phyloP scores from a whole-genome alignment of 2,888 invertebrate genomes.

The Plagodis pulveraria region DNA sequence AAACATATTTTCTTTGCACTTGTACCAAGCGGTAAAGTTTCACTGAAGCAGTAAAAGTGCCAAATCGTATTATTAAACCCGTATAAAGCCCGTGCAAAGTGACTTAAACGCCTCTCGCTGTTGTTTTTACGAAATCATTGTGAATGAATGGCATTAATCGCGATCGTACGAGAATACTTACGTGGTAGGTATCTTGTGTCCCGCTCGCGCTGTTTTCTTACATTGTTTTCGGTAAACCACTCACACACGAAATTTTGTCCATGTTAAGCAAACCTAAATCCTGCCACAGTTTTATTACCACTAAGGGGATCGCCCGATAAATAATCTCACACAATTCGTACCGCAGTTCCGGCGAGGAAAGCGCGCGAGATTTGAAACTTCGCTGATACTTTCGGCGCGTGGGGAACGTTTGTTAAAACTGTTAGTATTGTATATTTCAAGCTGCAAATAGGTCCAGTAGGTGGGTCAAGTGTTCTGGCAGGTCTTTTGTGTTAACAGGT shows the following conservation, averaged over 20 bases:
- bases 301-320: slow-evolving; percentile 8
- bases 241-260: slow-evolving; percentile 7
- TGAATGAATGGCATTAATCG: neutral
- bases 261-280: neutral
- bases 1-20: neutral
- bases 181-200: slow-evolving; percentile 7
- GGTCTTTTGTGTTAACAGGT: slow-evolving; percentile 79
- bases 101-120: slow-evolving; percentile 2
- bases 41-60: slow-evolving; percentile 38
- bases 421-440: neutral
- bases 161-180: slow-evolving; percentile 10
- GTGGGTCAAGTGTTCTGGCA: slow-evolving; percentile 55
- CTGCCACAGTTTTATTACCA: slow-evolving; percentile 10
- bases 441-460: slow-evolving; percentile 7
- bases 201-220: slow-evolving; percentile 5
- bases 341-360: slow-evolving; percentile 20
- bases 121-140: neutral
- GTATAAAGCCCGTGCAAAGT: slow-evolving; percentile 11
- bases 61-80: slow-evolving; percentile 38
- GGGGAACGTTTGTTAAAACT: neutral
- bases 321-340: slow-evolving; percentile 12
- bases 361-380: slow-evolving; percentile 25
- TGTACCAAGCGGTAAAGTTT: slow-evolving; percentile 2
- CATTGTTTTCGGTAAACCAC: slow-evolving; percentile 11
- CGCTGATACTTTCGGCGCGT: slow-evolving; percentile 6